Base-by-base conservation (phyloP, 2,888 invertebrate species). In the Neocrepidodera transversa region DNA sequence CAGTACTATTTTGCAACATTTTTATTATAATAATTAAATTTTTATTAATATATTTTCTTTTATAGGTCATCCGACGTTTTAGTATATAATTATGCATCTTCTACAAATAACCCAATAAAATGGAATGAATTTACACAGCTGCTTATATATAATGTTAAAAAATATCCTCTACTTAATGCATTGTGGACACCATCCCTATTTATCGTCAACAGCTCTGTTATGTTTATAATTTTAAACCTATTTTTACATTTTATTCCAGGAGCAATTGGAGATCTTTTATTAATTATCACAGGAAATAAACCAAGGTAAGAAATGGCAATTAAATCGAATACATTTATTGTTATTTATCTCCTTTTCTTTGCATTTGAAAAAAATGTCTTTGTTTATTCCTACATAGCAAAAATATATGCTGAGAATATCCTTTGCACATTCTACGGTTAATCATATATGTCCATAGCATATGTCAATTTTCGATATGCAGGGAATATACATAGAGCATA, bases 71-170 rank as follows among this genome's bases (percentile, higher is more conserved):
- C 57, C 5, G 62, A 67, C 36, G 68, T 75, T 0, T 82, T 87
- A 0, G 87, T 95, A 40, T 95, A 91, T 81, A 95, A 96, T 80
- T 93, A 88, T 77, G 91, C 94, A 1, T 91, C 95, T 1, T 91
- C 93, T 0, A 82, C 83, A 1, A 85, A 91, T 60, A 93, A 94
- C 73, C 87, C 88, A 1, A 80, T 96, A 36, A 88, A 87, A 0
- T 97, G 96, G 96, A 84, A 82, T 0, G 84, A 89, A 42, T 92
- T 91, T 69, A 76, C 80, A 68, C 58, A 75, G 0, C 75, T 82
- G 2, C 85, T 84, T 62, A 64, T 84, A 68, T 76, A 77, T 6
- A 81, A 85, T 59, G 83, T 86, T 0, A 69, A 80, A 11, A 68
- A 78, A 1, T 82, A 82, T 58, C 86, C 87, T 0, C 76, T 84